phyloP scores from a whole-genome alignment of 2,113 vertebrate genomes.

The Sclerurus mexicanus region DNA sequence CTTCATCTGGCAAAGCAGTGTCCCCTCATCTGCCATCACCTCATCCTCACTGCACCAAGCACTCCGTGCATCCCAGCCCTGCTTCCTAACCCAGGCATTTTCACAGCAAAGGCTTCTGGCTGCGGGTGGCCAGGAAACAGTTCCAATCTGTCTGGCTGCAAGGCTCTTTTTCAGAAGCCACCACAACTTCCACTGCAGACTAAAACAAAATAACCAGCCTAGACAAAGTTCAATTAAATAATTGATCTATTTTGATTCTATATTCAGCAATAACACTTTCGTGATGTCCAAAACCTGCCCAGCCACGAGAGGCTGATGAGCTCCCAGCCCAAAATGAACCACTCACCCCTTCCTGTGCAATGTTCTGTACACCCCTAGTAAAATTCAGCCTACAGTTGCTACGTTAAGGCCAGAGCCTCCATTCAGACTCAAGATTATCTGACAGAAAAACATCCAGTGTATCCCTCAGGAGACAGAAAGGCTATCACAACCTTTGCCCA shows the following conservation, averaged over 20 bases:
- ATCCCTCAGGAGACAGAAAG: neutral
- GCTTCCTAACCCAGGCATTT: rapidly evolving
- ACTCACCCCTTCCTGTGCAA: neutral
- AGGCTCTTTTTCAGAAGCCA: neutral
- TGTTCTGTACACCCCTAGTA: neutral
- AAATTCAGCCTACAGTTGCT: neutral
- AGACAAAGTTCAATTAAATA: neutral
- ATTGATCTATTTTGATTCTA: neutral
- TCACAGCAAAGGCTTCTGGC: neutral
- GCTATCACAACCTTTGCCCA: neutral
- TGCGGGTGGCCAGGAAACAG: neutral
- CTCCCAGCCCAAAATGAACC: neutral
- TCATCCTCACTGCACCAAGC: neutral
- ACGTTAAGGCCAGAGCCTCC: neutral
- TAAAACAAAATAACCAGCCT: neutral
- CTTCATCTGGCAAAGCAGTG: constrained; percentile 20
- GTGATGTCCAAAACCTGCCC: neutral
- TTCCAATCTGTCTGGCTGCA: neutral
- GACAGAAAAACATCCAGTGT: neutral
- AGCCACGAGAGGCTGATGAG: neutral
- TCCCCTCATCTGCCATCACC: constrained; percentile 15
- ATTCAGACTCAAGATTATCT: neutral
- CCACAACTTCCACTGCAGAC: neutral
- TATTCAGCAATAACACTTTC: neutral
- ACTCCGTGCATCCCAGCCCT: neutral